These are phyloP conservation scores for Apis dorsata DNA, from an alignment of 1,140 invertebrate species.

Conservation along the genomic window DNA sequence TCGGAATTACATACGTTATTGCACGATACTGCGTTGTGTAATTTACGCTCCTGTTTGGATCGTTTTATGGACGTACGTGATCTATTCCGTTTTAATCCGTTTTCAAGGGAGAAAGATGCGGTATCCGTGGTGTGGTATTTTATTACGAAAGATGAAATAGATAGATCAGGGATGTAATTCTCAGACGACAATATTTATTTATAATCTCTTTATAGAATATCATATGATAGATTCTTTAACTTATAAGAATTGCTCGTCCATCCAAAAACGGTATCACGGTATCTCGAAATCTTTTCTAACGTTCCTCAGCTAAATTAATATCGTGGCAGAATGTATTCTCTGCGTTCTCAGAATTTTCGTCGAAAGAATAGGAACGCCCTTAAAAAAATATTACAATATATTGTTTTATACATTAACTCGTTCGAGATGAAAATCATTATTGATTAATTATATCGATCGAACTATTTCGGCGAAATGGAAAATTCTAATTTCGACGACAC, in stretches of 20 bases:
- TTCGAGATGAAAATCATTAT: too few relatives aligned
- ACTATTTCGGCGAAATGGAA: too few relatives aligned
- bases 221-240: too few relatives aligned
- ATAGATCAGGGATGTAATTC: too few relatives aligned
- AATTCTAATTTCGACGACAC: not conserved
- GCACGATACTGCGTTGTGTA: not conserved
- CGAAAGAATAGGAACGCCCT: not conserved
- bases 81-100: not conserved
- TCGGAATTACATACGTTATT: slow-evolving; percentile 12
- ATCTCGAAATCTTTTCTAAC: not conserved
- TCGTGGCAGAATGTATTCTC: too few relatives aligned
- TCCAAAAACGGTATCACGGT: not conserved
- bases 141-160: too few relatives aligned
- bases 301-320: not conserved
- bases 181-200: too few relatives aligned
- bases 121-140: too few relatives aligned
- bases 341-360: not conserved
- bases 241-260: not conserved
- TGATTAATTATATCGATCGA: too few relatives aligned
- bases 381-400: not conserved
- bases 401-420: too few relatives aligned
- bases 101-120: not conserved
- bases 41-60: not conserved
- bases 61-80: not conserved
- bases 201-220: too few relatives aligned